Percentiles rank a stretch among this genome's conserved stretches.
These are phyloP conservation scores for Lamellibrachia luymesi DNA, from an alignment of 1,140 invertebrate genomes.

Conservation along the genomic window DNA sequence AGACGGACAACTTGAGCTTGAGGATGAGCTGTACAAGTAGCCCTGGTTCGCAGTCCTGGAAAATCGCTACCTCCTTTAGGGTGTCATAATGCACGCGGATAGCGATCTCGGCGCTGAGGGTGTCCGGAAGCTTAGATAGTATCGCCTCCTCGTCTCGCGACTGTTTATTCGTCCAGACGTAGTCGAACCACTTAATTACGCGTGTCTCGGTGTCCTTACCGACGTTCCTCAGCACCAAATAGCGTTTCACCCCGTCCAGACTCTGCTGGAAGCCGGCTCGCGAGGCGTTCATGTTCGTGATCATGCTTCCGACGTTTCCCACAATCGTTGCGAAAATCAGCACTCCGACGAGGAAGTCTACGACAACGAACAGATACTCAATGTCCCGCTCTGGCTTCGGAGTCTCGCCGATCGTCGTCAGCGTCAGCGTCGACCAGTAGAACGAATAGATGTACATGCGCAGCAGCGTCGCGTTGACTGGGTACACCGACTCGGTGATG, in stretches of 20 bases:
- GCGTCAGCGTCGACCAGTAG: conserved; percentile 89
- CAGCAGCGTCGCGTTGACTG: conserved; percentile 35
- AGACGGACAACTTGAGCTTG: conserved; percentile 88
- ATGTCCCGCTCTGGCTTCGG: conserved; percentile 43
- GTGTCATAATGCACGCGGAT: conserved; percentile 94
- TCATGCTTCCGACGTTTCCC: conserved; percentile 88
- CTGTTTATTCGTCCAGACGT: conserved; percentile 92
- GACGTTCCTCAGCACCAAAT: conserved; percentile 87
- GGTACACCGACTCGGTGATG: conserved; percentile 23
- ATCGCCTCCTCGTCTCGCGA: conserved; percentile 80
- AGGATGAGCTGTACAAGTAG: conserved; percentile 90
- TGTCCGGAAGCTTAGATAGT: conserved; percentile 73
- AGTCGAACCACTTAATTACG: conserved; percentile 95
- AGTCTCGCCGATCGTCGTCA: conserved; percentile 82
- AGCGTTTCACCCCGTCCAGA: conserved; percentile 95
- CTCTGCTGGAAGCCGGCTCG: conserved; percentile 90
- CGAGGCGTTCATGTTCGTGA: conserved; percentile 94
- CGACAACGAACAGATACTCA: conserved; percentile 50
- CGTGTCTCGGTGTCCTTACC: conserved; percentile 83
- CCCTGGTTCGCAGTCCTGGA: conserved; percentile 92
- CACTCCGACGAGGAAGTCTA: conserved; percentile 52
- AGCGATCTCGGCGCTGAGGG: conserved; percentile 93
- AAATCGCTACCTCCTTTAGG: conserved; percentile 75
- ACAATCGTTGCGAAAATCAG: conserved; percentile 58
- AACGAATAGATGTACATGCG: conserved; percentile 73